A percentile compares a stretch with the other conserved stretches of the same genome.
phyloP scores from a whole-genome alignment of 2,888 invertebrate genomes.

The Nemotelus nigrinus region DNA sequence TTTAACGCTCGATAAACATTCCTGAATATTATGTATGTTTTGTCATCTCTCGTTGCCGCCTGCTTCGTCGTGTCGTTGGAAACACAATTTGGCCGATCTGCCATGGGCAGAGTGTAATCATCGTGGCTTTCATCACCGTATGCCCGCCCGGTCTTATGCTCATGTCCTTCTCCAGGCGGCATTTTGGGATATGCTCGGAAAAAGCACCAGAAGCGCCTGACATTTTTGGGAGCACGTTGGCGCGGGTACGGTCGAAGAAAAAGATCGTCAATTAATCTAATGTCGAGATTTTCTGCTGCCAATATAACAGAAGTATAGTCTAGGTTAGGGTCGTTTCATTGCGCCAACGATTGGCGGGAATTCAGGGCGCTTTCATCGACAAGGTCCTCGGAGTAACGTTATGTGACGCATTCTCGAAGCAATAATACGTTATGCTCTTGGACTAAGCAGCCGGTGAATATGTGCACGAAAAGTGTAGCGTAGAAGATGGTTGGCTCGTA shows the following conservation, averaged over 20 bases:
- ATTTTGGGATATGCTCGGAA: background rate
- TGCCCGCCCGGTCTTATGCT: background rate
- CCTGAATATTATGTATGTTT: slow-evolving; percentile 18
- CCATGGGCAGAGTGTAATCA: background rate
- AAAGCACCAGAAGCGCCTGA: background rate
- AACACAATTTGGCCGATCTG: background rate
- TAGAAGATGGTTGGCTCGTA: background rate
- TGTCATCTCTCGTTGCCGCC: slow-evolving; percentile 1
- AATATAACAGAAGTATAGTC: background rate
- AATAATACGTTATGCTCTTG: background rate
- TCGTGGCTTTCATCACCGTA: background rate
- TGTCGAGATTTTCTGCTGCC: slow-evolving; percentile 26
- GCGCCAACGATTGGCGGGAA: background rate
- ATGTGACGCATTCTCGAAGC: background rate
- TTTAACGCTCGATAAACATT: slow-evolving; percentile 31
- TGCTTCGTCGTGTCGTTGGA: background rate
- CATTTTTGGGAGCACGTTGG: background rate
- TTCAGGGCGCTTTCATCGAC: background rate
- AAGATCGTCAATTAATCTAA: slow-evolving; percentile 27
- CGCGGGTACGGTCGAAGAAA: background rate
- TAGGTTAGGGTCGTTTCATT: slow-evolving; percentile 8
- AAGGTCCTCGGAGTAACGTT: background rate
- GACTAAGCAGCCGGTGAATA: background rate
- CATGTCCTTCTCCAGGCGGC: background rate
- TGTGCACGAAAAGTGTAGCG: background rate